Evolutionary conservation across 2,888 invertebrate genomes (phyloP), one percentile per base, ranked within the genome.

Genomic region (Leucozona laternaria): DNA sequence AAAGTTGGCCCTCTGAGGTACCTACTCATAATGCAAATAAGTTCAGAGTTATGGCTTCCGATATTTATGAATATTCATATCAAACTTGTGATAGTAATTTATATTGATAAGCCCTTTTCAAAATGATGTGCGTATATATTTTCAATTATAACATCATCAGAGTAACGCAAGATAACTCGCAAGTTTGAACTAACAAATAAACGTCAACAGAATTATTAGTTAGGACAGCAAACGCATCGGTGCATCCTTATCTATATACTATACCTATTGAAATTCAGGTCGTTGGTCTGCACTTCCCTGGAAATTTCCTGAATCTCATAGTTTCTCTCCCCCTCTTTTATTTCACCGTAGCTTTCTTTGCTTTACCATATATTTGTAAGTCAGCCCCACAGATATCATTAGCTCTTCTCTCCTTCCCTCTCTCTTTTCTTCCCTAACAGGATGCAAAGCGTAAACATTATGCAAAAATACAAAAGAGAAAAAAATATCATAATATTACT

Each of bases 201-300:
- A 55, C 10, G 13, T 11, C 50, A 72, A 66, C 31, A 58, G 60
- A 78, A 79, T 60, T 75, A 62, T 70, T 31, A 31, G n/a, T n/a
- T 68, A 71, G 22, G 37, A 60, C 60, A 60, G 37, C 22, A 60
- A 60, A 70, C 48, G 70, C 82, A 64, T 82, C 62, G n/a, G 4
- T 53, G 15, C 25, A 28, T 28, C 15, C 77, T 72, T 72, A 70
- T 81, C 76, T 77, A n/a, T n/a, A n/a, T n/a, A n/a, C n/a, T n/a
- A n/a, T n/a, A n/a, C n/a, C n/a, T n/a, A 77, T 85, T 76, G 58
- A 77, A 72, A 85, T 85, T 68, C 45, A 64, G 64, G 58, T 77
- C 71, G 48, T 50, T 31, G 58, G 60, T 55, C 22, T 31, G 40
- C 22, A 3, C 34, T 53, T 25, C 20, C 20, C 43, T 15, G 17